A percentile compares a stretch with the other conserved stretches of the same genome.
Conservation (phyloP, 2,113 vertebrate genomes). For the Bujurquina vittata region DNA sequence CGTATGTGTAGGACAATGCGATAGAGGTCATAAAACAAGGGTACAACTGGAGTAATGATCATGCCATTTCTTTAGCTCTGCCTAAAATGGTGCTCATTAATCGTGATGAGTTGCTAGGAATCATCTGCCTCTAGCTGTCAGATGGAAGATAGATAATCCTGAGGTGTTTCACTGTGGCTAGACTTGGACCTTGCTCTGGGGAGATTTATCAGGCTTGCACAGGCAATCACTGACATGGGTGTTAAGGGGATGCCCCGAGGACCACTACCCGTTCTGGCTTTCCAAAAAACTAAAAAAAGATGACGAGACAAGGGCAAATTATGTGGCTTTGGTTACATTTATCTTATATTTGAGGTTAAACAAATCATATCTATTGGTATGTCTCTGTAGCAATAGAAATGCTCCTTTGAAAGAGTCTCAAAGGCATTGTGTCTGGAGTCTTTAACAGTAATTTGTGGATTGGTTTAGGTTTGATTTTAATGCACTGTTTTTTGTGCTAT, state of each 20-base stretch:
- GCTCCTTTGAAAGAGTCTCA: neutral
- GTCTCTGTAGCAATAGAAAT: neutral
- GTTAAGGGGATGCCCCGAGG: neutral
- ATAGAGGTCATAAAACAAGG: conserved; percentile 58
- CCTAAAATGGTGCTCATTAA: conserved; percentile 62
- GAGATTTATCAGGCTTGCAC: conserved; percentile 57
- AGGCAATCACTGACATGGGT: conserved; percentile 19
- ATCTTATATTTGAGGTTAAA: conserved; percentile 1
- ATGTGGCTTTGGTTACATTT: conserved; percentile 8
- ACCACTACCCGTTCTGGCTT: neutral
- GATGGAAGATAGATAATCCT: conserved; percentile 53
- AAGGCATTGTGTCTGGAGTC: neutral
- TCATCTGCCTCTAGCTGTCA: conserved; percentile 59
- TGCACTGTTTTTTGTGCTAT: conserved; percentile 31
- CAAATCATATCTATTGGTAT: neutral
- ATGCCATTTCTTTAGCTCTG: conserved; percentile 45
- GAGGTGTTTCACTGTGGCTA: conserved; percentile 37
- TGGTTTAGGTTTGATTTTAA: conserved; percentile 22
- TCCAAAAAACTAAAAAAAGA: conserved; percentile 1
- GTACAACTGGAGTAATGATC: conserved; percentile 47
- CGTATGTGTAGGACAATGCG: neutral
- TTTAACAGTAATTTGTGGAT: conserved; percentile 16
- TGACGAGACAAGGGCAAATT: neutral
- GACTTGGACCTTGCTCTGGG: conserved; percentile 46
- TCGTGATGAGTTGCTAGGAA: conserved; percentile 35